phyloP scores from a whole-genome alignment of 2,888 invertebrate species.

The Acleris laterana region DNA sequence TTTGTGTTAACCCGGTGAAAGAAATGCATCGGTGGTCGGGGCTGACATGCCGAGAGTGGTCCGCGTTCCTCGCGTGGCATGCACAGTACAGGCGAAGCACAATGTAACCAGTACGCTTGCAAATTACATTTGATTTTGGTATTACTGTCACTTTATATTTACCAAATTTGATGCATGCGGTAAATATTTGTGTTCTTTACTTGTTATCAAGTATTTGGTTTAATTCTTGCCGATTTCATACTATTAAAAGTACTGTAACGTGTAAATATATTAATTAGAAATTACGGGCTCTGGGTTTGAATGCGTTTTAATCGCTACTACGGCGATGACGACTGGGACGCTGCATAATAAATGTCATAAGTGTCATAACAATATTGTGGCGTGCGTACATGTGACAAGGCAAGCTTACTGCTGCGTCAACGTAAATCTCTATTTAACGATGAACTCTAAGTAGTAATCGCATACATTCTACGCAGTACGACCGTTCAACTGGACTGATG shows the following conservation, averaged over 20 bases:
- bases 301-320: too few relatives aligned
- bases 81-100: neutral
- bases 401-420: neutral
- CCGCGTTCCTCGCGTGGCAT: conserved; percentile 6
- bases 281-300: too few relatives aligned
- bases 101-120: neutral
- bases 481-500: neutral
- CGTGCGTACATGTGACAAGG: neutral
- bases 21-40: conserved; percentile 19
- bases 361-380: too few relatives aligned
- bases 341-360: neutral
- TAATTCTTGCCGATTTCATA: too few relatives aligned
- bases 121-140: neutral
- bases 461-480: neutral
- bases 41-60: conserved; percentile 16
- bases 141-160: too few relatives aligned
- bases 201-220: too few relatives aligned
- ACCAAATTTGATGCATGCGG: too few relatives aligned
- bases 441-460: neutral
- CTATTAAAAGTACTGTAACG: too few relatives aligned
- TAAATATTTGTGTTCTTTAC: too few relatives aligned
- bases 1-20: conserved; percentile 4
- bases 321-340: neutral
- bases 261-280: too few relatives aligned
- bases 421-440: neutral